Base-by-base conservation (phyloP, 1,140 invertebrate species). In the Zaprionus africanus region DNA sequence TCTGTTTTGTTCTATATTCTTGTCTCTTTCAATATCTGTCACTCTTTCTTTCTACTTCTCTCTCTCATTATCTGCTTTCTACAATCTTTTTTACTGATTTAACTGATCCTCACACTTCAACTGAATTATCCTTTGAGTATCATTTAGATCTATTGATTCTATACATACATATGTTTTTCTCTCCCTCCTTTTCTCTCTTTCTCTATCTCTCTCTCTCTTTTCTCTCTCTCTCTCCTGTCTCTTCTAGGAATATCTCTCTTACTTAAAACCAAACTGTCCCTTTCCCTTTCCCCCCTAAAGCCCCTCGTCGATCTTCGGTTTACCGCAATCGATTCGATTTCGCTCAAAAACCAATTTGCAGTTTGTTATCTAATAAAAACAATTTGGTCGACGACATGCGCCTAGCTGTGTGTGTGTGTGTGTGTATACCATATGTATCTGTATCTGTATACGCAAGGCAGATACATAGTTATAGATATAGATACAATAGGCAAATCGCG, bases 351-450 rank as follows among this genome's bases (percentile, higher is more conserved):
- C 51, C 65, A 85, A 81, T 83, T 87, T 76, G 61, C 67, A 63
- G 36, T 67, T 79, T n/a, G 82, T 86, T 86, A 86, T 86, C 83
- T 86, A 82, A 87, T 80, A 75, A 78, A 83, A 73, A 76, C 74
- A 75, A 82, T 83, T 69, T 80, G 63, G 79, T 72, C 79, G 53
- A 60, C 71, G 67, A 63, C 62, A 63, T 31, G 63, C 43, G 12
- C 11, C 61, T 74, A 63, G 41, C 79, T 71, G 43, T 65, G 4
- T 17, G 51, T 24, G 49, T 70, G 46, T 75, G 31, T 81, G 59
- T 51, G 71, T 71, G 58, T 79, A 67, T 63, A 63, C 36, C 64
- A 19, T 43, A 31, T 24, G 43, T 12, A 34, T 38, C 24, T 46
- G 66, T 31, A 49, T 28, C 26, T 62, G 57, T 59, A 12, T 24